Evolutionary conservation across 2,888 invertebrate species (phyloP), one percentile per base, ranked within the genome.

Genomic region (Alsophila aescularia): DNA sequence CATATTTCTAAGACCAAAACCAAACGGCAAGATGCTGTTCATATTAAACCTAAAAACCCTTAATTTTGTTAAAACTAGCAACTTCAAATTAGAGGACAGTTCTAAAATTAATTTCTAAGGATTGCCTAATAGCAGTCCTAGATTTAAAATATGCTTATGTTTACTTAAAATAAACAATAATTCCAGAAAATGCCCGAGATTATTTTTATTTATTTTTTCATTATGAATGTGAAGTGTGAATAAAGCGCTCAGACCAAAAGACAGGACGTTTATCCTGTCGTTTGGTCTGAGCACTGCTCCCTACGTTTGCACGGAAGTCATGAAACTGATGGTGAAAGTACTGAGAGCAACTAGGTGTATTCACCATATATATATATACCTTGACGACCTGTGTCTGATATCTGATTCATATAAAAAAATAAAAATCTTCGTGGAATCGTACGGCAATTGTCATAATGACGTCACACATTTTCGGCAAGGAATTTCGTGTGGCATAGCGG

Each of bases 51-150:
- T 18, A 18, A 18, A 18, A 5, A 18, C 2, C 5, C 18, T 18
- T 5, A 18, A 18, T 18, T 18, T 18, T 18, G 5, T 61, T 7
- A 10, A 43, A 8, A 60, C 49, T n/a, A 12, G n/a, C 0, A 61
- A 63, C 27, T 66, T 66, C 40, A 66, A 66, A 49, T 35, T 66
- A 13, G 66, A 66, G 18, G 61, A 63, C 40, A 1, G 54, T 44
- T 4, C 5, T 45, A 50, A 61, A 57, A 18, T 12, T 61, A 10
- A 8, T 63, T 2, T 35, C 43, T 6, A 27, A 34, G 7, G 40
- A 59, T 29, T 44, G 54, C 24, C 52, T 15, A 10, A 52, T 60
- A 37, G 58, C 59, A 1, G 59, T 35, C 4, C 6, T 62, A 24
- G 62, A 64, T 14, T 8, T 60, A 0, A 59, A 61, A 34, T 54